Evolutionary conservation across 1,140 invertebrate genomes (phyloP).

Genomic region (Amyelois transitella): DNA sequence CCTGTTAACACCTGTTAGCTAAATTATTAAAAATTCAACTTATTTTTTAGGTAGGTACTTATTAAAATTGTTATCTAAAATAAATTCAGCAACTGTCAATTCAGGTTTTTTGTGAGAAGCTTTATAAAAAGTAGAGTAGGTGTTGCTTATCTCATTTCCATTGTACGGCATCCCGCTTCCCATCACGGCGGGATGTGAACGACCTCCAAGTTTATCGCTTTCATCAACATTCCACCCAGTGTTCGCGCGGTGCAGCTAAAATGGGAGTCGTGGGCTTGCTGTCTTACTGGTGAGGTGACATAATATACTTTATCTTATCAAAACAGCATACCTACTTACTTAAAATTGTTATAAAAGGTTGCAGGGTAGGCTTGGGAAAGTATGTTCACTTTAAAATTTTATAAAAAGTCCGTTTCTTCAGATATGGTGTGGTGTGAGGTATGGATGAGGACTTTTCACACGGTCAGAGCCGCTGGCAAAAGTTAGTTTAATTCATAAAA

Average conservation of each 20-base stretch:
- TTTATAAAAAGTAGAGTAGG: slow-evolving; percentile 15
- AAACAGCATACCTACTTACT: too few relatives aligned
- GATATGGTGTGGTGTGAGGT: too few relatives aligned
- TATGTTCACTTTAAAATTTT: too few relatives aligned
- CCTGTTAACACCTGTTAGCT: slow-evolving; percentile 2
- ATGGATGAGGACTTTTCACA: too few relatives aligned
- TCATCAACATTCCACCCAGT: slow-evolving; percentile 38
- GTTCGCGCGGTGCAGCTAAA: slow-evolving; percentile 12
- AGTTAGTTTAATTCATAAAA: too few relatives aligned
- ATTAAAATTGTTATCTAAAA: slow-evolving; percentile 3
- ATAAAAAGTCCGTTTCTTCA: too few relatives aligned
- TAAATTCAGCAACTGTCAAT: slow-evolving; percentile 5
- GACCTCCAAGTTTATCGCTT: slow-evolving; percentile 41
- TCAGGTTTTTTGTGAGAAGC: slow-evolving; percentile 2
- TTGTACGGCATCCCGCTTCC: slow-evolving; percentile 20
- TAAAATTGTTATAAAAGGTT: too few relatives aligned
- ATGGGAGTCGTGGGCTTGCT: slow-evolving; percentile 18
- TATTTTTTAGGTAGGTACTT: background rate
- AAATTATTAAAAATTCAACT: background rate
- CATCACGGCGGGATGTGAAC: slow-evolving; percentile 31
- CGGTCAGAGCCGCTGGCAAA: too few relatives aligned
- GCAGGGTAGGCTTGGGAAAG: too few relatives aligned
- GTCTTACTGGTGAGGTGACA: background rate
- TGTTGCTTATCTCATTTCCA: slow-evolving; percentile 19
- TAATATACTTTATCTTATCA: too few relatives aligned